These are phyloP conservation scores for Fragum whitleyi DNA, from an alignment of 2,888 invertebrate genomes.

Conservation along the genomic window DNA sequence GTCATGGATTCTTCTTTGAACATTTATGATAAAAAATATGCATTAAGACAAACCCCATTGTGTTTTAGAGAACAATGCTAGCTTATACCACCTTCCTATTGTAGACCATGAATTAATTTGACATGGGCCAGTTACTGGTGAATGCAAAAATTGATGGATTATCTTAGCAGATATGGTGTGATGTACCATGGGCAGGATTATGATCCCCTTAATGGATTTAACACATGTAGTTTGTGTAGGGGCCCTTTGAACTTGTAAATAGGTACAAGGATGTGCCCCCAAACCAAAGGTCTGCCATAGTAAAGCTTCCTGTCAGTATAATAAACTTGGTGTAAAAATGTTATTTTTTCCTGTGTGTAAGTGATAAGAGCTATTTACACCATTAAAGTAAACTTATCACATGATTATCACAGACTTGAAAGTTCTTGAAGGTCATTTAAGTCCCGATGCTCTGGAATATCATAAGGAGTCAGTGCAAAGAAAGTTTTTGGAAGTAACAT, in stretches of 20 bases:
- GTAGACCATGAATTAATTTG: constrained; percentile 10
- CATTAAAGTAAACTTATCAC: constrained; percentile 18
- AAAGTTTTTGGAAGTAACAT: too few relatives aligned
- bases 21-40: neutral
- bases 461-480: too few relatives aligned
- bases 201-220: constrained; percentile 28
- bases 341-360: neutral
- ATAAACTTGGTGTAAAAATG: constrained; percentile 18
- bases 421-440: too few relatives aligned
- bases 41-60: neutral
- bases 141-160: constrained; percentile 13
- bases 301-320: constrained; percentile 8
- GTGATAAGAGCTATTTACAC: neutral
- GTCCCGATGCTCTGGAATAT: too few relatives aligned
- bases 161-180: constrained; percentile 12
- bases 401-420: constrained; percentile 13
- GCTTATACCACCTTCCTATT: neutral
- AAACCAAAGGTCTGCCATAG: neutral
- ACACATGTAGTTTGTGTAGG: constrained; percentile 25
- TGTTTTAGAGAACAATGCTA: constrained; percentile 6
- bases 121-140: constrained; percentile 3
- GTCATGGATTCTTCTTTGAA: constrained; percentile 1
- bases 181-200: constrained; percentile 14
- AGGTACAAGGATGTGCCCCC: neutral
- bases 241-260: constrained; percentile 1